Conservation (phyloP, 2,113 vertebrate genomes). For the Enhydra lutris region DNA sequence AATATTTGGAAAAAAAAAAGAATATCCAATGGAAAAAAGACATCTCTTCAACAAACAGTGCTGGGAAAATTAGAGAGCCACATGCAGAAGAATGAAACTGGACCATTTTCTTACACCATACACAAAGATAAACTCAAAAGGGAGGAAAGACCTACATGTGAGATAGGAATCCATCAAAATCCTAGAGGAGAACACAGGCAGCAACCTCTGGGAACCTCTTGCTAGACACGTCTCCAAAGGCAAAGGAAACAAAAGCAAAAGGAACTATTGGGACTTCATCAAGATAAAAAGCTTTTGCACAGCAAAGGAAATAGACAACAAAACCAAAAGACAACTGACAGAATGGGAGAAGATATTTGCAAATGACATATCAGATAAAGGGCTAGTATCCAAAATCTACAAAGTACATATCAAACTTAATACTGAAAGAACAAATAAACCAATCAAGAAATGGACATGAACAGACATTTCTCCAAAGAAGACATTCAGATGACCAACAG, state of each 20-base stretch:
- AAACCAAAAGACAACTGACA: neutral
- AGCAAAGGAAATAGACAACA: neutral
- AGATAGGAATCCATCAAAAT: neutral
- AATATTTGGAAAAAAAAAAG: too few relatives aligned
- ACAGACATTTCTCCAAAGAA: neutral
- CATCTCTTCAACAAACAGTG: neutral
- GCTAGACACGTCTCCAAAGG: neutral
- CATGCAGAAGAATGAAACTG: neutral
- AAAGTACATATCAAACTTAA: neutral
- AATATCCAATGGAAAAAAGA: neutral
- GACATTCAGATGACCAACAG: neutral
- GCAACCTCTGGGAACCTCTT: neutral
- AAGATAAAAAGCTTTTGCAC: neutral
- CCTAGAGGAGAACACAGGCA: neutral
- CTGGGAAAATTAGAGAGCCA: neutral
- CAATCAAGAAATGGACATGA: neutral
- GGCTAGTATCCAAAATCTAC: neutral
- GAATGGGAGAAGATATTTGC: neutral
- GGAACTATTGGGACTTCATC: neutral
- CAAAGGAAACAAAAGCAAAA: neutral
- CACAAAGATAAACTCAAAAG: neutral
- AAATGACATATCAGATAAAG: neutral
- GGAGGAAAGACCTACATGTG: neutral
- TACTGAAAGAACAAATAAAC: neutral
- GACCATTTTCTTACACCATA: neutral